Conservation (phyloP, 2,888 invertebrate genomes). For the Myathropa florea region DNA sequence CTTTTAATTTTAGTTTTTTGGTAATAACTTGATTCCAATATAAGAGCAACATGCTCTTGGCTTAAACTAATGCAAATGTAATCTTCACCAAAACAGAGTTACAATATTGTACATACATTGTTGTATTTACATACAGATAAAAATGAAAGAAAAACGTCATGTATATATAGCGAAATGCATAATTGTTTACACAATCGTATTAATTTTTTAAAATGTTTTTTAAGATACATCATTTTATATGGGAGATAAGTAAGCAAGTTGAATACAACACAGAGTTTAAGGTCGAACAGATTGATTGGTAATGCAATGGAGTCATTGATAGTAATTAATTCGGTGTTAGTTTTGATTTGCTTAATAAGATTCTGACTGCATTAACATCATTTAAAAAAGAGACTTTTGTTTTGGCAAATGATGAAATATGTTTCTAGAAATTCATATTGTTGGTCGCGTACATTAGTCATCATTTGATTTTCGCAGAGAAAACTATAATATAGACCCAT, state of each 20-base stretch:
- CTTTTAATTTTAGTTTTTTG: slow-evolving; percentile 32
- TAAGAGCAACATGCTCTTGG: slow-evolving; percentile 31
- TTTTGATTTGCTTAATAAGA: no score
- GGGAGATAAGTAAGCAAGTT: not conserved
- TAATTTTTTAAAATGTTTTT: not conserved
- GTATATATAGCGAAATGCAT: not conserved
- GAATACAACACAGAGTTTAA: not conserved
- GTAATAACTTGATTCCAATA: not conserved
- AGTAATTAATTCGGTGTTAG: no score
- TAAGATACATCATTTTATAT: not conserved
- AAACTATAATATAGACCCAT: not conserved
- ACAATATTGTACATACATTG: slow-evolving; percentile 1
- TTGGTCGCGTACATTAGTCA: no score
- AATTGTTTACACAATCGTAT: not conserved
- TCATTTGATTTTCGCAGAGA: no score
- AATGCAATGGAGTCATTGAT: not conserved
- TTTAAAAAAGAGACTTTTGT: no score
- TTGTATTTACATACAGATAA: not conserved
- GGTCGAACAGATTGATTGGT: not conserved
- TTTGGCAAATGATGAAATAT: no score
- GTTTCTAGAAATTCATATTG: no score
- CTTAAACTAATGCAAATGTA: slow-evolving; percentile 44
- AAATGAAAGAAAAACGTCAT: not conserved
- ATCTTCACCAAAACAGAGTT: slow-evolving; percentile 17
- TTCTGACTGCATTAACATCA: no score